Evolutionary conservation across 2,888 invertebrate genomes (phyloP), one percentile per base, ranked within the genome.

Genomic region (Selenia dentaria): DNA sequence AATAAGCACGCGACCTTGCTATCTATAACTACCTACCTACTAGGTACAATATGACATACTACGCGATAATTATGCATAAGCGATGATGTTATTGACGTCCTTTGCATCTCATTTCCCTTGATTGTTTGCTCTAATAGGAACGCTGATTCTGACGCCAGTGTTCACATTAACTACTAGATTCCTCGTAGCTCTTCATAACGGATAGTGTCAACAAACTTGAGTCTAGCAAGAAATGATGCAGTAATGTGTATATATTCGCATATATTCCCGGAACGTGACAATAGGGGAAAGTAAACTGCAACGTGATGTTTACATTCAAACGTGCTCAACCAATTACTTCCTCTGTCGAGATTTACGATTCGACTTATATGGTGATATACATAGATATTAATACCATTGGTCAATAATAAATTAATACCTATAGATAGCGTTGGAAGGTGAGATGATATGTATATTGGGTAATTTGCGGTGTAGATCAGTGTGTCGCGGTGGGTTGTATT

Each of bases 241-340:
- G 18, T 18, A 18, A 8, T 22, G 22, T 22, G 8, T 22, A 64
- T 62, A 58, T 64, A 62, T 57, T 64, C 10, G 13, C 26, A 10
- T 14, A 54, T 25, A 65, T 79, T 74, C 75, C 53, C 46, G 54
- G 75, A 77, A 86, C 86, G 87, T 86, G 87, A 83, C 78, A 75
- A 77, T 79, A 68, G 64, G 65, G 51, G 61, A 74, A 70, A 67
- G 62, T 55, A 50, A 58, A 53, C 51, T 48, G 51, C 63, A 54
- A 79, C 79, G 76, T 81, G 78, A 67, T 69, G 64, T 74, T 74
- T 62, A 57, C 59, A 64, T 68, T 67, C 64, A 67, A 70, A 84
- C 83, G 80, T 84, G 83, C 65, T 54, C 36, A 48, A 29, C 34
- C 42, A 28, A 51, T 55, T 46, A 48, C 46, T 43, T 38, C 43